These are phyloP conservation scores for Drosophila bocqueti DNA, from an alignment of 1,140 invertebrate species.

Conservation along the genomic window DNA sequence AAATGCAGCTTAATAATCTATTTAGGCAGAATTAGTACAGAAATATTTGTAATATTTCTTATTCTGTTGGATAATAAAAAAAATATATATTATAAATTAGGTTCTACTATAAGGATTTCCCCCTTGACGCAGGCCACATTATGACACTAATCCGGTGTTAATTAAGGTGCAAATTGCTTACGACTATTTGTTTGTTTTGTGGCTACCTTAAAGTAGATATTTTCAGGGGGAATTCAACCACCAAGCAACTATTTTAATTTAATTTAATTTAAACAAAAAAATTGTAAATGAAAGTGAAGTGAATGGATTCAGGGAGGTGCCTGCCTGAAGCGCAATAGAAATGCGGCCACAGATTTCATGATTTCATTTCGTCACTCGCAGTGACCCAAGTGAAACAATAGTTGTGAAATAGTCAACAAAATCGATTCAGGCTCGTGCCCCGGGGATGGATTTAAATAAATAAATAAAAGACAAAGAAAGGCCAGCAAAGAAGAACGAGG, in stretches of 20 bases:
- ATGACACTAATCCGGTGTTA: conserved; percentile 7
- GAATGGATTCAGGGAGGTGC: neutral
- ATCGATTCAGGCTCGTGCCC: neutral
- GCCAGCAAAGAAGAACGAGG: no score
- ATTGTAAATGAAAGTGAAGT: neutral
- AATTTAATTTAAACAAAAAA: neutral
- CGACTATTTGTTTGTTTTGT: neutral
- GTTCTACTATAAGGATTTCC: neutral
- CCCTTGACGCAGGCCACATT: neutral
- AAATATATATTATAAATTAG: no score
- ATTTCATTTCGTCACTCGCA: conserved; percentile 8
- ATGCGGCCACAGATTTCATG: conserved; percentile 15
- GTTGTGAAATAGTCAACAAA: conserved; percentile 9
- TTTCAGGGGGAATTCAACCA: neutral
- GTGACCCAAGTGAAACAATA: neutral
- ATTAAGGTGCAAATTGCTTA: conserved; percentile 8
- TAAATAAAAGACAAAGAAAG: neutral
- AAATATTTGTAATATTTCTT: no score
- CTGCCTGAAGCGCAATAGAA: neutral
- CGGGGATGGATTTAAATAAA: neutral
- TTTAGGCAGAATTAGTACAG: no score
- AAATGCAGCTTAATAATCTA: neutral
- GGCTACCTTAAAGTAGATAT: neutral
- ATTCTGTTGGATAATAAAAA: no score
- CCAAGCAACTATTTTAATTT: neutral